Evolutionary conservation across 1,140 invertebrate species (phyloP), one percentile per base, ranked within the genome.

Genomic region (Leptoteleia sp.): DNA sequence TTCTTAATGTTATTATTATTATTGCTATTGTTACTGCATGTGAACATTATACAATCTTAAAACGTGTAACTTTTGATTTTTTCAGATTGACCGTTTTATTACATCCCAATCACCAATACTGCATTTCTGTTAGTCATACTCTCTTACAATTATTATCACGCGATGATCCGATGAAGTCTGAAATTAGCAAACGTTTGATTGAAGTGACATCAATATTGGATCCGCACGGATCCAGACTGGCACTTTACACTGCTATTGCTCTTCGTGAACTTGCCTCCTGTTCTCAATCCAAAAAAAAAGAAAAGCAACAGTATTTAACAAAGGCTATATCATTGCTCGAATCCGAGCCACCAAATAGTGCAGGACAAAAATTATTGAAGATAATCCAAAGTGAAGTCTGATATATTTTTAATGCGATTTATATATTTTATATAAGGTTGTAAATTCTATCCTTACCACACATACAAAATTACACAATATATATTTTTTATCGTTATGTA

Each of bases 91-190:
- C 89, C 1, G 89, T 91, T 15, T 91, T 95, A 76, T 87, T 96
- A 33, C 95, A 96, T 89, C 92, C 93, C 0, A 93, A 95, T 82
- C 95, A 96, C 86, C 96, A 95, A 84, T 94, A 95, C 80, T 91
- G 94, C 68, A 94, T 94, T 78, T 92, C 93, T 2, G 90, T 96
- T 8, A 93, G 94, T 79, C 95, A 96, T 86, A 94, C 94, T 0
- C 85, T 96, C 27, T 90, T 96, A 12, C 95, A 96, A 81, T 82
- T 96, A 3, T 82, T 92, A 7, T 76, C 92, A 1, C 87, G 90
- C 0, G 88, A 91, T 17, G 91, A 93, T 61, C 89, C 91, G 37
- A 83, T 93, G 22, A 91, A 93, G 16, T 82, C 91, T 1, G 91
- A 91, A 31, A 91, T 95, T 81, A 95, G 94, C 67, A 89, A 92